Evolutionary conservation across 2,113 vertebrate genomes (phyloP), one percentile per base, ranked within the genome.

Genomic region (Boulengeromyrus knoepffleri): DNA sequence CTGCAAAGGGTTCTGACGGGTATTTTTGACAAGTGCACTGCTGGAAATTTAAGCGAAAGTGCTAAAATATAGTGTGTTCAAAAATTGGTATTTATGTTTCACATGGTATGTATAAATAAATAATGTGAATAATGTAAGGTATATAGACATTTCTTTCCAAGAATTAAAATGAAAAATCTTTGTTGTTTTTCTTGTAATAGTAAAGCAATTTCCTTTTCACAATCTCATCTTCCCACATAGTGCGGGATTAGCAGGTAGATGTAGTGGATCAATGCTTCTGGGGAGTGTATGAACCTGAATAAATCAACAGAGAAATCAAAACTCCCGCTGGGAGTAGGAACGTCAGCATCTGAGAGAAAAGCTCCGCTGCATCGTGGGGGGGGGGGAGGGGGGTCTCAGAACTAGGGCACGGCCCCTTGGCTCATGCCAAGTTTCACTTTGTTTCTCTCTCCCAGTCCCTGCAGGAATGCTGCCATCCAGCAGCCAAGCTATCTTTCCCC

Each of bases 281-380:
- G 7, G 83, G 27, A 13, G 56, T 36, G 84, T 87, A 27, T 50
- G 86, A 62, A 90, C 50, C 56, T 88, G 74, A 90, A 90, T 88
- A 88, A 77, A 52, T 74, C 31, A 88, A 21, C 66, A 83, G 70
- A 83, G 66, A 45, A 53, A 39, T 52, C n/a, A 70, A 9, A 12
- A 31, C 10, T 88, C 49, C 27, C 56, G 9, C 39, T 45, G 45
- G 45, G 49, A 36, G 8, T 5, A 15, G 13, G 62, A 66, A 80
- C 45, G 27, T 84, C 87, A 24, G 50, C 45, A 50, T 36, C 49
- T 39, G 77, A 42, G 13, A 6, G n/a, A 19, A 84, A 42, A 47
- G 47, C 47, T 52, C 85, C 0, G 45, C 13, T 62, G 3, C 13
- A 31, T 3, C 10, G 47, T 13, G 46, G 24, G 58, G 46, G 62